phyloP scores from a whole-genome alignment of 1,140 invertebrate genomes.

The Pseudobourletiella spinata region DNA sequence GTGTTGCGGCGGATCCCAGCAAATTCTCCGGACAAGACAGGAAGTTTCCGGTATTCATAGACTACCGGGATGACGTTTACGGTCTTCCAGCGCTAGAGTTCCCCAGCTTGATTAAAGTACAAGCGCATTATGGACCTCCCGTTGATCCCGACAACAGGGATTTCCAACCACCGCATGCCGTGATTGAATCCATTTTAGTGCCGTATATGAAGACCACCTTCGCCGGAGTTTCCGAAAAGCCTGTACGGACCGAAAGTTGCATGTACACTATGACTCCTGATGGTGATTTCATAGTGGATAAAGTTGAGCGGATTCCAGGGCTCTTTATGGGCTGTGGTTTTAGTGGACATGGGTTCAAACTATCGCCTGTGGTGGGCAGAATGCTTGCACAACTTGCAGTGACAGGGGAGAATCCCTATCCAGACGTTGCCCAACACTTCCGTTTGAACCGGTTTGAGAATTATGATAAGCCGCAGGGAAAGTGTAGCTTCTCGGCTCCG shows the following conservation, averaged over 20 bases:
- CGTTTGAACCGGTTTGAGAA: not conserved
- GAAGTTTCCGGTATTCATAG: slow-evolving; percentile 29
- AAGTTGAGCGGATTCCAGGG: slow-evolving; percentile 5
- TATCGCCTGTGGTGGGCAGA: slow-evolving; percentile 22
- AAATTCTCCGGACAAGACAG: not conserved
- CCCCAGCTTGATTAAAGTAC: slow-evolving; percentile 24
- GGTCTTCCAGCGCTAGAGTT: slow-evolving; percentile 29
- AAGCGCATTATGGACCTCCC: slow-evolving; percentile 16
- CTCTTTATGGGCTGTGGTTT: slow-evolving; percentile 22
- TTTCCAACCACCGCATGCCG: slow-evolving; percentile 7
- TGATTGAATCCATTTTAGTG: not conserved
- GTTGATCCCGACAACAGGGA: slow-evolving; percentile 26
- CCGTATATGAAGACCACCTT: slow-evolving; percentile 5
- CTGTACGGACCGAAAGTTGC: slow-evolving; percentile 24
- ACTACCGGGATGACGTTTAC: slow-evolving; percentile 18
- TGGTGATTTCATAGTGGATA: slow-evolving; percentile 24
- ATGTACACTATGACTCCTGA: slow-evolving; percentile 26
- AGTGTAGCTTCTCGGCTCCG: too few relatives aligned
- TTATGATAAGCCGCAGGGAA: too few relatives aligned
- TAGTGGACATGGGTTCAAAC: slow-evolving; percentile 32
- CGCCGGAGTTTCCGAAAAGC: slow-evolving; percentile 2
- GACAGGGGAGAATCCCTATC: not conserved
- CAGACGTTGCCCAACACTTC: not conserved
- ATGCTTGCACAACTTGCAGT: slow-evolving; percentile 17
- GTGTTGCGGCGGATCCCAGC: slow-evolving; percentile 15